phyloP scores from a whole-genome alignment of 2,888 invertebrate species.

The Lordiphosa andalusiaca region DNA sequence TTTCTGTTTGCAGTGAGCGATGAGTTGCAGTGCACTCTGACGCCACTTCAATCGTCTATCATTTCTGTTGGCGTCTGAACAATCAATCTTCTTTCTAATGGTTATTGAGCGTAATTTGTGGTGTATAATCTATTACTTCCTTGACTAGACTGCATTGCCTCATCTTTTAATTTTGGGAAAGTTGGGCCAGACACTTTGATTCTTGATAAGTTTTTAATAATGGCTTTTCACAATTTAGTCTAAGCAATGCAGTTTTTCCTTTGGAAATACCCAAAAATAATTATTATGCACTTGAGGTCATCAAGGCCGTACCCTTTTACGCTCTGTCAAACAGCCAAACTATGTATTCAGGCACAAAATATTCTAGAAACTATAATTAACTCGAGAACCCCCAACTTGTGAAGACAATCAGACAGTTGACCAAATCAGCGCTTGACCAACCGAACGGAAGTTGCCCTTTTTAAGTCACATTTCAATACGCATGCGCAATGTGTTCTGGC shows the following conservation, averaged over 20 bases:
- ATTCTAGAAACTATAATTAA: constrained; percentile 13
- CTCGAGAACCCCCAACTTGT: constrained; percentile 16
- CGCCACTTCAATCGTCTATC: not conserved
- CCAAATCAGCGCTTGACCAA: constrained; percentile 26
- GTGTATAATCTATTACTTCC: not conserved
- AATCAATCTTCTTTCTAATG: constrained; percentile 11
- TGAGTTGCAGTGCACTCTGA: constrained; percentile 1
- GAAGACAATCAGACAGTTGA: constrained; percentile 36
- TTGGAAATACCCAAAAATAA: no score
- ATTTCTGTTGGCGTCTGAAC: not conserved
- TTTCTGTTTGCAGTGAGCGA: constrained; percentile 1
- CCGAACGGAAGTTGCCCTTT: constrained; percentile 63
- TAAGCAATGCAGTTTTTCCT: no score
- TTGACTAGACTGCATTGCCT: constrained; percentile 1
- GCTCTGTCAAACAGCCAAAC: constrained; percentile 23
- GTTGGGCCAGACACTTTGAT: not conserved
- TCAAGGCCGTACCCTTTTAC: constrained; percentile 17
- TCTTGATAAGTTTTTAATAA: no score
- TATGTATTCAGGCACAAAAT: not conserved
- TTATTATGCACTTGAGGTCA: not conserved
- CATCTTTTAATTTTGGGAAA: not conserved
- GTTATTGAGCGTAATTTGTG: not conserved
- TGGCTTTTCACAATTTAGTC: no score
- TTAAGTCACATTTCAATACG: constrained; percentile 21
- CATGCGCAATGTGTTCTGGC: constrained; percentile 40